Conservation (phyloP, 2,797 vertebrate species). For the Zonotrichia albicollis region DNA sequence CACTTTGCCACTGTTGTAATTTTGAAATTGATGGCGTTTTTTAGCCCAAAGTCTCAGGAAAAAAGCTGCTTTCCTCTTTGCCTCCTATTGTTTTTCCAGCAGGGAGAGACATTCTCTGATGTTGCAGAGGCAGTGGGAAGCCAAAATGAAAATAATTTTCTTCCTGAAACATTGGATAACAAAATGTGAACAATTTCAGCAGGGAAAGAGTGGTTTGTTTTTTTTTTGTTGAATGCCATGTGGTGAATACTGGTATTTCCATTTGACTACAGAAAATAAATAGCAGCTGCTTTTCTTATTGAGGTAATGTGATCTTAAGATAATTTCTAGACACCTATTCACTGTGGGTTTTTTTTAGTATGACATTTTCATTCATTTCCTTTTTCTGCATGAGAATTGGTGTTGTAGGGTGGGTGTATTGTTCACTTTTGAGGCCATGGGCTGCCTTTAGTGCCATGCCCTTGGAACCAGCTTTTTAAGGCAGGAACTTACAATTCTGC, state of each 20-base stretch:
- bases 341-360: neutral
- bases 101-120: slow-evolving; percentile 59
- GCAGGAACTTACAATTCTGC: neutral
- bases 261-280: neutral
- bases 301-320: neutral
- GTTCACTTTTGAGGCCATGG: rapidly evolving
- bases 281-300: neutral
- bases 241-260: slow-evolving; percentile 14
- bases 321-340: neutral
- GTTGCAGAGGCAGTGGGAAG: slow-evolving; percentile 49
- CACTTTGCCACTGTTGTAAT: slow-evolving; percentile 68
- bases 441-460: neutral
- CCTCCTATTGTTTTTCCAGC: slow-evolving; percentile 62
- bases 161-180: slow-evolving; percentile 54
- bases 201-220: neutral
- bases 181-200: slow-evolving; percentile 58
- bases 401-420: neutral
- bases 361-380: neutral
- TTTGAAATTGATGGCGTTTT: slow-evolving; percentile 67
- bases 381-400: neutral
- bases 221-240: neutral
- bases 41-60: slow-evolving; percentile 62
- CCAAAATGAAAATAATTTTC: slow-evolving; percentile 60
- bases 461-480: neutral
- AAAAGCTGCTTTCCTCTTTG: slow-evolving; percentile 66